Conservation (phyloP, 2,888 invertebrate species). For the Lasioglossum calceatum region DNA sequence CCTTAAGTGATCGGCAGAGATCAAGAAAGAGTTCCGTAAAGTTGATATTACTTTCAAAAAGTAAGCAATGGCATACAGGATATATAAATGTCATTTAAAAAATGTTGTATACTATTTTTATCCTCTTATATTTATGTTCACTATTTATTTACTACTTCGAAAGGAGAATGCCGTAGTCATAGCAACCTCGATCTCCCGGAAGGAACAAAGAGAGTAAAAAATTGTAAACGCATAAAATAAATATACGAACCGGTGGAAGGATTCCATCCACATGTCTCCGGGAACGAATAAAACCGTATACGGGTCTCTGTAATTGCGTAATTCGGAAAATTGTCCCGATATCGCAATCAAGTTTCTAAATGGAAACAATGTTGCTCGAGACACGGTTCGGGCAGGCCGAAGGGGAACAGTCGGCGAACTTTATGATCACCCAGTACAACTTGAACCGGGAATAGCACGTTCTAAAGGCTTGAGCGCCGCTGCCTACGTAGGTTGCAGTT, state of each 20-base stretch:
- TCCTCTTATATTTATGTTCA: no score
- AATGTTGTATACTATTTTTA: no score
- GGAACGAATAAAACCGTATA: neutral
- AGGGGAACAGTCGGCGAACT: constrained; percentile 77
- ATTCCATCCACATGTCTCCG: neutral
- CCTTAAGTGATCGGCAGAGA: no score
- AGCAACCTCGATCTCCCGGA: neutral
- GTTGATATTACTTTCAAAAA: no score
- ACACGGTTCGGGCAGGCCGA: constrained; percentile 38
- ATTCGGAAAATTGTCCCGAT: constrained; percentile 19
- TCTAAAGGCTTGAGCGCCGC: constrained; percentile 79
- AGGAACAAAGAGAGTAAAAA: neutral
- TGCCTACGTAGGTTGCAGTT: constrained; percentile 83
- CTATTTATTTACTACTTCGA: no score
- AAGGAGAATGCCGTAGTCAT: neutral
- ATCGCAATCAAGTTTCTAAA: constrained; percentile 39
- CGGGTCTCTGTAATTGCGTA: neutral
- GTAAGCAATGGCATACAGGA: no score
- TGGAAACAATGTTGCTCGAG: constrained; percentile 53
- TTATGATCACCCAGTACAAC: constrained; percentile 82
- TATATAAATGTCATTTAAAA: no score
- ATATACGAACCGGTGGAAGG: neutral
- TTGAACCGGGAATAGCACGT: constrained; percentile 79
- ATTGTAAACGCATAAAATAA: neutral
- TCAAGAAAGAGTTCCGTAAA: no score